These are phyloP conservation scores for Netelia fuscicornis DNA, from an alignment of 2,888 invertebrate species.

Conservation along the genomic window DNA sequence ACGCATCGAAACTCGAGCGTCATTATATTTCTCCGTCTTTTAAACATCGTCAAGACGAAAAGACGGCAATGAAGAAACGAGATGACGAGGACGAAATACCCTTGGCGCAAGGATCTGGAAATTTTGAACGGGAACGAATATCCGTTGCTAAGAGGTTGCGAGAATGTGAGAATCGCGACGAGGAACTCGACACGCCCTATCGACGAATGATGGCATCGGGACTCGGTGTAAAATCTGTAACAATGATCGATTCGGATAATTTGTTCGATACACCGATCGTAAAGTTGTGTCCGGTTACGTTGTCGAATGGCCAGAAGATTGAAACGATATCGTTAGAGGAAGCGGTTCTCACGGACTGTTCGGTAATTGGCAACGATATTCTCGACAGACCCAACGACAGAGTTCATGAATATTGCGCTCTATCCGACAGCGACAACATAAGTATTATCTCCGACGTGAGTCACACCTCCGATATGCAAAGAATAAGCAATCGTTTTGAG, in stretches of 20 bases:
- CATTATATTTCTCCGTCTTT: constrained; percentile 1
- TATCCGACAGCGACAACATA: constrained; percentile 81
- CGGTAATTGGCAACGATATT: constrained; percentile 61
- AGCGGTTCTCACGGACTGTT: constrained; percentile 39
- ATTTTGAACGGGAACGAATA: not conserved
- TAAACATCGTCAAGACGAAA: constrained; percentile 35
- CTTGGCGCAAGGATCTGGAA: not conserved
- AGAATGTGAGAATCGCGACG: not conserved
- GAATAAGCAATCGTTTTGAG: constrained; percentile 73
- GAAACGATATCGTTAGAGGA: constrained; percentile 16
- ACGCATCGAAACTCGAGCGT: constrained; percentile 73
- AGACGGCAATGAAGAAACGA: not conserved
- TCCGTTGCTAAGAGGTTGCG: not conserved
- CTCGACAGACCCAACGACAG: constrained; percentile 53
- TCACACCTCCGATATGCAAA: constrained; percentile 71
- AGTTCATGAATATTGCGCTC: constrained; percentile 70
- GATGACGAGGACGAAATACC: not conserved
- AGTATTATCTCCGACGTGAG: constrained; percentile 79
- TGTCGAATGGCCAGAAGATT: not conserved
- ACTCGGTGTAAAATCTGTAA: not conserved
- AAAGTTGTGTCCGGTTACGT: constrained; percentile 26
- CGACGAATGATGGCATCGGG: constrained; percentile 24
- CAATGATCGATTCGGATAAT: constrained; percentile 10
- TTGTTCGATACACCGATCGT: constrained; percentile 6
- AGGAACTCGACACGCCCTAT: constrained; percentile 9